Conservation (phyloP, 64 coral and sea anemone genomes). For the Astreopora myriophthalma region DNA sequence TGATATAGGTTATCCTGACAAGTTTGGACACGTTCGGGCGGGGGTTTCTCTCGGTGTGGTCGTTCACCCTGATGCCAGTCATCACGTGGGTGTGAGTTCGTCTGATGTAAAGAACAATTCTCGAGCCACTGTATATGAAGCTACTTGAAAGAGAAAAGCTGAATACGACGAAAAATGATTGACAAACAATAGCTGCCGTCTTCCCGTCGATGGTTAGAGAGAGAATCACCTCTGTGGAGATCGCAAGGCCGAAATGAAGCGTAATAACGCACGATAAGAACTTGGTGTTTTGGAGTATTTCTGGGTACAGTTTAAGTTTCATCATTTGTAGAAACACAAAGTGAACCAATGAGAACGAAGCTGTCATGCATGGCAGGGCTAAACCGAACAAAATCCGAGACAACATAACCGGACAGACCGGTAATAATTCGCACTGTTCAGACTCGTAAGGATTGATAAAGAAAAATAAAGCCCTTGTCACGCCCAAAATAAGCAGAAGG, state of each 20-base stretch:
- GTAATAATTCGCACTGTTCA: constrained; percentile 70
- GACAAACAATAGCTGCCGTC: constrained; percentile 57
- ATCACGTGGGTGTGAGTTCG: constrained; percentile 17
- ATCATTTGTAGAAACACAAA: constrained; percentile 82
- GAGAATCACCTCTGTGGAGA: constrained; percentile 56
- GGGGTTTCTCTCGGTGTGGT: background rate
- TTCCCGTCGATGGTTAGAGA: constrained; percentile 36
- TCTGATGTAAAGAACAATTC: constrained; percentile 63
- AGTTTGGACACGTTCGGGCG: constrained; percentile 75
- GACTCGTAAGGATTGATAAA: constrained; percentile 95
- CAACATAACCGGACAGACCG: constrained; percentile 61
- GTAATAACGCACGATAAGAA: constrained; percentile 38
- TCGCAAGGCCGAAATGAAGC: constrained; percentile 70
- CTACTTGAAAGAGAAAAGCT: constrained; percentile 53
- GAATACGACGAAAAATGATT: constrained; percentile 73
- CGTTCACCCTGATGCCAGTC: background rate
- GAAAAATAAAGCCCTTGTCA: constrained; percentile 65
- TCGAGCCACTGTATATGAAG: constrained; percentile 76
- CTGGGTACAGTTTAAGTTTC: constrained; percentile 81
- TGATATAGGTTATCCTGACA: constrained; percentile 81
- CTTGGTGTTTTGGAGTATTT: constrained; percentile 71
- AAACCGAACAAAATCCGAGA: constrained; percentile 76
- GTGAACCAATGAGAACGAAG: constrained; percentile 87
- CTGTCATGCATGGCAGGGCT: constrained; percentile 80
- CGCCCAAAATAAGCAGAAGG: constrained; percentile 56